Base-by-base conservation (phyloP, 2,113 vertebrate genomes). In the Brienomyrus brachyistius region DNA sequence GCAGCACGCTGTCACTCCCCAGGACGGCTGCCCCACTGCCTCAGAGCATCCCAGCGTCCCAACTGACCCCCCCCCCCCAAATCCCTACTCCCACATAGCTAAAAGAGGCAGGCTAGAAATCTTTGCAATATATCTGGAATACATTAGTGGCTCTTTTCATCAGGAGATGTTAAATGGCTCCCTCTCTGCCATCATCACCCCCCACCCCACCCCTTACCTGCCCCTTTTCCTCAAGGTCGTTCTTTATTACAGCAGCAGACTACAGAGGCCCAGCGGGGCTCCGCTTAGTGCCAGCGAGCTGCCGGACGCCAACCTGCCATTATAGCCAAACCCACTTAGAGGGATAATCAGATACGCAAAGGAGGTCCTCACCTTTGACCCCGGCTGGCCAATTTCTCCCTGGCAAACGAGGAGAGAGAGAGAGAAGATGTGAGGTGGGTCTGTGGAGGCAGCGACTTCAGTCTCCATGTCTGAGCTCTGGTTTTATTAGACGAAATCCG, bases 321-420 rank as follows among this genome's bases (percentile, higher is more conserved):
- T 89, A 35, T 6, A 91, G 91, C 90, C 66, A 95, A 95, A 96
- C 94, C 92, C 92, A 95, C 90, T 95, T 95, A 95, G 90, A 13
- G 85, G 89, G 90, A 92, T 90, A 88, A 92, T 54, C 45, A 86
- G 90, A 89, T 92, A 92, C 94, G 92, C 90, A 91, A 95, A 93
- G 93, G 89, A 89, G 88, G 91, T 88, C 88, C 96, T 94, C 97
- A 99, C 98, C 98, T 99, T 99, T 96, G 97, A 97, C 95, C 98
- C 98, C 88, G 98, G 98, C 94, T 97, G 97, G 95, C 98, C 98
- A 91, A 99, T 97, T 95, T 99, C 98, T 95, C 98, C 98, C 98
- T 99, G 96, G 91, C 91, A 94, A 95, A 94, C 93, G 86, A 59
- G 59, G 47, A 56, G 27, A 51, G 89, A 83, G 40, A 40, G 62